Conservation (phyloP, 1,140 invertebrate species). For the Physella acuta region DNA sequence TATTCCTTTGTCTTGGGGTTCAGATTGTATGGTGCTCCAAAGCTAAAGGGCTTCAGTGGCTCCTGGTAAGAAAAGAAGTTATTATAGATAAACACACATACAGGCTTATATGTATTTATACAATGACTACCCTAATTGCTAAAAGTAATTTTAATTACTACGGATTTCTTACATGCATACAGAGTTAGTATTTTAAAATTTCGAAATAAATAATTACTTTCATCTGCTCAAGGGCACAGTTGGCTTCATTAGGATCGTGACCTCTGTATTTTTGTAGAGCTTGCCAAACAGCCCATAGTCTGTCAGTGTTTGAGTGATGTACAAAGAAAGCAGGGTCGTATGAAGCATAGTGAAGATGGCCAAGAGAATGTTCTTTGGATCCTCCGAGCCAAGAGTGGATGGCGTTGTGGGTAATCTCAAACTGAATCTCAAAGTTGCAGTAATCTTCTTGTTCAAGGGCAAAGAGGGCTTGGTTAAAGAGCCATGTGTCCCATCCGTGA, state of each 20-base stretch:
- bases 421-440: constrained; percentile 37
- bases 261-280: constrained; percentile 33
- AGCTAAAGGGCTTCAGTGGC: constrained; percentile 36
- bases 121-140: no score
- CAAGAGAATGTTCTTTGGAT: constrained; percentile 26
- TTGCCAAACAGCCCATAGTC: constrained; percentile 36
- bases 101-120: no score
- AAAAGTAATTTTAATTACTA: no score
- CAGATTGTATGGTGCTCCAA: constrained; percentile 35
- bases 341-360: constrained; percentile 33
- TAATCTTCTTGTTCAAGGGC: constrained; percentile 37
- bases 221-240: constrained; percentile 35
- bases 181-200: neutral
- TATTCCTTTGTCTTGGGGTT: constrained; percentile 29
- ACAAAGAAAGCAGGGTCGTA: constrained; percentile 34
- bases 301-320: constrained; percentile 34
- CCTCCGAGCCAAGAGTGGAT: constrained; percentile 35
- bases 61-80: constrained; percentile 1
- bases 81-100: no score
- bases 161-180: neutral
- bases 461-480: constrained; percentile 27
- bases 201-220: neutral
- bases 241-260: constrained; percentile 24
- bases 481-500: constrained; percentile 32
- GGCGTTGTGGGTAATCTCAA: constrained; percentile 35